These are phyloP conservation scores for Elymnias hypermnestra DNA, from an alignment of 1,140 invertebrate genomes.

Conservation along the genomic window DNA sequence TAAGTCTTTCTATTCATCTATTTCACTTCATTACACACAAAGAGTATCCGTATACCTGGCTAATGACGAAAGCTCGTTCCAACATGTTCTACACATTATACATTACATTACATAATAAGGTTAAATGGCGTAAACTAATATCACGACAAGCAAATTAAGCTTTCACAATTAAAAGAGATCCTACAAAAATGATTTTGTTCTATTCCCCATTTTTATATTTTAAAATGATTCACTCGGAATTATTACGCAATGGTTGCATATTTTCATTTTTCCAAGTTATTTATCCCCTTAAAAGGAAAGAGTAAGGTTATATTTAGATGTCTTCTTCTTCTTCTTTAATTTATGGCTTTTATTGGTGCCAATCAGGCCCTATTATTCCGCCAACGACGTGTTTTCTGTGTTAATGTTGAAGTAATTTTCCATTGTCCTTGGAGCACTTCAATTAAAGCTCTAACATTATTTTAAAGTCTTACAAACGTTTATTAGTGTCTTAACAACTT, in stretches of 20 bases:
- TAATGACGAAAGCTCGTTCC: constrained; percentile 67
- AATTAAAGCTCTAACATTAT: too few relatives aligned
- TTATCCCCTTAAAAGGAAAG: too few relatives aligned
- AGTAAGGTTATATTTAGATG: too few relatives aligned
- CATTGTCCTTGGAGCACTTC: too few relatives aligned
- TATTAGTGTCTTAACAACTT: too few relatives aligned
- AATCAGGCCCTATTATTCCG: too few relatives aligned
- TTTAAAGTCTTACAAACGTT: too few relatives aligned
- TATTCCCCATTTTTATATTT: neutral
- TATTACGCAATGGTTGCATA: neutral
- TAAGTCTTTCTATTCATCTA: constrained; percentile 36
- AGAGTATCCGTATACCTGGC: constrained; percentile 59
- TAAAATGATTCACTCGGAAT: neutral
- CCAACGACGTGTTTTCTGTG: too few relatives aligned
- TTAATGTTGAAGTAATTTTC: too few relatives aligned
- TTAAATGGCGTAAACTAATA: constrained; percentile 50
- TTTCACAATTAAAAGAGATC: constrained; percentile 1
- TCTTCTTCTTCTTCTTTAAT: too few relatives aligned
- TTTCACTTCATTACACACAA: constrained; percentile 44
- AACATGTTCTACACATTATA: constrained; percentile 58
- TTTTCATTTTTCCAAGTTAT: neutral
- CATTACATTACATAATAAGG: constrained; percentile 37
- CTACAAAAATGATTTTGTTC: constrained; percentile 1
- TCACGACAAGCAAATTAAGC: constrained; percentile 29
- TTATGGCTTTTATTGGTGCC: too few relatives aligned